These are phyloP conservation scores for Lepilemur septentrionalis DNA, from an alignment of 2,797 vertebrate species.

Conservation along the genomic window DNA sequence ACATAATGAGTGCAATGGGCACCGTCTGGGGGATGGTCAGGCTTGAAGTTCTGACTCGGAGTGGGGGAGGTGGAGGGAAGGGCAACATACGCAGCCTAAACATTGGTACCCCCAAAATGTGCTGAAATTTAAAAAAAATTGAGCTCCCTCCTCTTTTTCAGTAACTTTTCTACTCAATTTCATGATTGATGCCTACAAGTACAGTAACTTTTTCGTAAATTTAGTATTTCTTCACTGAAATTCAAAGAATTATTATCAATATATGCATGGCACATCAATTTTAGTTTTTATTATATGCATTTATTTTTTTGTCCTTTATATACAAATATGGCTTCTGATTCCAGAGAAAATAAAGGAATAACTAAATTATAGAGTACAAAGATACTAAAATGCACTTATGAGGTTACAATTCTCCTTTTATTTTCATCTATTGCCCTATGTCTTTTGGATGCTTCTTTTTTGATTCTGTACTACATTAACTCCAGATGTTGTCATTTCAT, in stretches of 20 bases:
- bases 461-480: background rate
- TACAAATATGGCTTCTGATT: background rate
- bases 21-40: no score
- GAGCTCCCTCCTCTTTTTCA: background rate
- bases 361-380: background rate
- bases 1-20: no score
- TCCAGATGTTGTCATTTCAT: background rate
- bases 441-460: background rate
- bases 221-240: background rate
- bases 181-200: background rate
- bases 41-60: no score
- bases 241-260: background rate
- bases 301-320: background rate
- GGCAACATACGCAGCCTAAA: no score
- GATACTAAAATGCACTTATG: background rate
- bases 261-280: background rate
- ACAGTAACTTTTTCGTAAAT: background rate
- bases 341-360: background rate
- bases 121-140: background rate
- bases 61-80: no score
- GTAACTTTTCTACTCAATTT: background rate
- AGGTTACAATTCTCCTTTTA: background rate
- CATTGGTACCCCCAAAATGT: no score
- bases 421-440: background rate
- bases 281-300: background rate